Percentiles rank a stretch among this genome's conserved stretches.
These are phyloP conservation scores for Rhabdomys dilectus DNA, from an alignment of 2,113 vertebrate genomes.

Conservation along the genomic window DNA sequence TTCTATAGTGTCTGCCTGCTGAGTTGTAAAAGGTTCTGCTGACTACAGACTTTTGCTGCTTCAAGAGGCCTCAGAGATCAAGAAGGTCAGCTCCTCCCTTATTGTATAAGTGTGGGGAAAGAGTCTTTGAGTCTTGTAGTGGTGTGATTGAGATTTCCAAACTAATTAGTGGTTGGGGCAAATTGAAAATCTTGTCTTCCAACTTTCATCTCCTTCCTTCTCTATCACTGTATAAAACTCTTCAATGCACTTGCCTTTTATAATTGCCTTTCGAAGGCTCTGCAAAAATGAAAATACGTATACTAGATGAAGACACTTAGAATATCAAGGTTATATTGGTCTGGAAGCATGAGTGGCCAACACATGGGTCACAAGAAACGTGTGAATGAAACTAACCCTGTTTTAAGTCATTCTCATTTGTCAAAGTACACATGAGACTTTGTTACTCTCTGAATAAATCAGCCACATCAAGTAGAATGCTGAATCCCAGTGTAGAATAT, in stretches of 20 bases:
- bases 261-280: background rate
- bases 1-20: conserved; percentile 64
- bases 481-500: conserved; percentile 38
- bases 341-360: background rate
- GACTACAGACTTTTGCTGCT: conserved; percentile 60
- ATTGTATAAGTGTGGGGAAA: conserved; percentile 42
- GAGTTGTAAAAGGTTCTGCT: conserved; percentile 66
- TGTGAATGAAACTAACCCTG: background rate
- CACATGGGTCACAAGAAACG: background rate
- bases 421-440: background rate
- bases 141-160: conserved; percentile 1
- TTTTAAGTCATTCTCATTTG: background rate
- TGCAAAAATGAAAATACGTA: background rate
- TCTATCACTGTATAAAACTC: background rate
- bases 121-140: conserved; percentile 12
- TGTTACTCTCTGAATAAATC: background rate
- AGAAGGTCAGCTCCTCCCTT: conserved; percentile 64
- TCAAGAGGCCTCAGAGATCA: conserved; percentile 70
- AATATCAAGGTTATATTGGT: background rate
- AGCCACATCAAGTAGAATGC: background rate
- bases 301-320: background rate
- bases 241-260: conserved; percentile 26
- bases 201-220: background rate
- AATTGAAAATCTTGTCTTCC: background rate
- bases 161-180: background rate